Base-by-base conservation (phyloP, 2,888 invertebrate species). In the Spisula solida region DNA sequence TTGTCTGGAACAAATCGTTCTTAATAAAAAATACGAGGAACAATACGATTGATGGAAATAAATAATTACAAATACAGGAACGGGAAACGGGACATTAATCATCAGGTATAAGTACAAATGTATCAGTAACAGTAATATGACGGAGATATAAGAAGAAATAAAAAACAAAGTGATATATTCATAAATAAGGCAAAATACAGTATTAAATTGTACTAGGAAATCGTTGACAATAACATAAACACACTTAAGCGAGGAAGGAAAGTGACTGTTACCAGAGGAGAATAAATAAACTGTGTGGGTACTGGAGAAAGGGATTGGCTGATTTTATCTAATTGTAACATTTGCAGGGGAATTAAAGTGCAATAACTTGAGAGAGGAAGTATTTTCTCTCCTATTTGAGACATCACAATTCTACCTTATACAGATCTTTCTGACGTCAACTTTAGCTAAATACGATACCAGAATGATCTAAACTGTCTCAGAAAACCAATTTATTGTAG, bases 401-500 rank as follows among this genome's bases (percentile, higher is more conserved):
- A 31, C 31, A 75, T 34, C 75, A 12, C 75, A 34, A 34, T 18
- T 18, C 75, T 75, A 18, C 75, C 75, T 75, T 75, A 31, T 31
- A 75, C 31, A 75, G 75, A 75, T 34, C 14, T 18, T 66, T 31
- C 31, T 75, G 31, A 75, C 75, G 75, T 75, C 75, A 75, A 34
- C 75, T 34, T 34, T 29, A 34, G 75, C 75, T 75, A 75, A 75
- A 75, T 75, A 75, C 75, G 75, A 75, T 34, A 34, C 31, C 75
- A 75, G 18, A 75, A 31, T 34, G 16, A 31, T 34, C 75, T 34
- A 75, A 75, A 75, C 75, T 75, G 75, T 75, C 75, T 75, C 75
- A 8, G 70, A 75, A 75, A 75, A 34, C 75, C 75, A 75, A 75
- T 75, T 75, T 75, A 75, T 75, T 75, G 75, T 75, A 34, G 75